Base-by-base conservation (phyloP, 2,888 invertebrate species). In the Ceriagrion tenellum region DNA sequence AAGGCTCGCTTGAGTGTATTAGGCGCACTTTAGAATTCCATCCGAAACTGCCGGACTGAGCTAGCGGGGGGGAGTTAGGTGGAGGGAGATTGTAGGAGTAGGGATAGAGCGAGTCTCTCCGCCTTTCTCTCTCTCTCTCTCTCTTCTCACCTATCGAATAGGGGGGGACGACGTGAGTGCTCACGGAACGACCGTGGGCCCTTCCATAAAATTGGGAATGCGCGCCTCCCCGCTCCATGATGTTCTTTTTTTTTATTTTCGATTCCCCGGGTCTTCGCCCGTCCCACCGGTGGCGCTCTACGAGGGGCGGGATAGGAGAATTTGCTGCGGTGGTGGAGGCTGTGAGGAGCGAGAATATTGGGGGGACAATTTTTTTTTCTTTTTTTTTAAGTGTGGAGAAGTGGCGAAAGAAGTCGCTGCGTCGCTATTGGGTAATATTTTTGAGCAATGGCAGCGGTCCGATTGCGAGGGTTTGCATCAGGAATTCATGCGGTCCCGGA, bases 11-110 rank as follows among this genome's bases (percentile, higher is more conserved):
- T 47, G n/a, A 69, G 69, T 69, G 81, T 81, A 81, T 81, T 81
- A 81, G 81, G 81, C 81, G 12, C 81, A 16, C 81, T 81, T 30
- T 81, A 81, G 81, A 81, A 81, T 81, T 81, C 81, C 81, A 81
- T 81, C 81, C 81, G 69, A 69, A 69, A 69, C 69, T 26, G 69
- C 26, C 26, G 69, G 59, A 16, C 30, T 30, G 81, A 26, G 30
- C n/a, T 1, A 8, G 30, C 16, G 16, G 12, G 81, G 26, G 69
- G n/a, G n/a, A n/a, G n/a, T n/a, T n/a, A n/a, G n/a, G n/a, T n/a
- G n/a, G 69, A 69, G n/a, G 69, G 26, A 26, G 69, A n/a, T n/a
- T n/a, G n/a, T 20, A 8, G 47, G 2, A 47, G 20, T 59, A 59
- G 59, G 20, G 59, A 59, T 16, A 59, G 59, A 59, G 59, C 16